A percentile compares a stretch with the other conserved stretches of the same genome.
phyloP scores from a whole-genome alignment of 2,113 vertebrate species.

The Upupa epops region DNA sequence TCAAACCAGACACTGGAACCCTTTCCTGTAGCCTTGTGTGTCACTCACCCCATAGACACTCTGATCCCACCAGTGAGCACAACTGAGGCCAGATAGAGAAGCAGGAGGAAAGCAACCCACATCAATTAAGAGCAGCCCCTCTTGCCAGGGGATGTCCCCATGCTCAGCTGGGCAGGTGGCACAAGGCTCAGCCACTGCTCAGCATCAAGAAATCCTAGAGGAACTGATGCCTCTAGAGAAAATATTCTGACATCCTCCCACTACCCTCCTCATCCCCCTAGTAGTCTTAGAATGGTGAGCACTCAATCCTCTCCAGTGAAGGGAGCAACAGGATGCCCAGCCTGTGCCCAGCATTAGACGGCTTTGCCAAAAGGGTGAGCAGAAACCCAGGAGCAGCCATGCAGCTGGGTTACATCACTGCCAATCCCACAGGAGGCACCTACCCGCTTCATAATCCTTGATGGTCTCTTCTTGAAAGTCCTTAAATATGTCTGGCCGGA shows the following conservation, averaged over 20 bases:
- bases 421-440: not conserved
- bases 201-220: not conserved
- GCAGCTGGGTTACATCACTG: not conserved
- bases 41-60: not conserved
- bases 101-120: not conserved
- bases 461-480: conserved; percentile 98
- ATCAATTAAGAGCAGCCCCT: not conserved
- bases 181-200: not conserved
- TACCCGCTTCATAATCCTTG: conserved; percentile 96
- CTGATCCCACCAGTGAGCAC: not conserved
- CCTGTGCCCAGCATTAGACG: accelerated
- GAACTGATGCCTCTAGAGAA: not conserved
- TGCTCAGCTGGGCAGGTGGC: not conserved
- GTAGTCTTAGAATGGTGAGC: not conserved
- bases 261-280: not conserved
- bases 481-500: conserved; percentile 95
- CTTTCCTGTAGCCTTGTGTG: not conserved
- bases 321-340: not conserved
- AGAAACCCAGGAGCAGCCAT: not conserved
- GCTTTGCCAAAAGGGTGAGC: not conserved
- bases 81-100: not conserved
- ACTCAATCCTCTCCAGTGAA: not conserved
- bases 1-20: not conserved
- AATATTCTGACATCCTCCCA: not conserved
- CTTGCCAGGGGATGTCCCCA: not conserved